Evolutionary conservation across 2,888 invertebrate species (phyloP), one percentile per base, ranked within the genome.

Genomic region (Ectemnius continuus): DNA sequence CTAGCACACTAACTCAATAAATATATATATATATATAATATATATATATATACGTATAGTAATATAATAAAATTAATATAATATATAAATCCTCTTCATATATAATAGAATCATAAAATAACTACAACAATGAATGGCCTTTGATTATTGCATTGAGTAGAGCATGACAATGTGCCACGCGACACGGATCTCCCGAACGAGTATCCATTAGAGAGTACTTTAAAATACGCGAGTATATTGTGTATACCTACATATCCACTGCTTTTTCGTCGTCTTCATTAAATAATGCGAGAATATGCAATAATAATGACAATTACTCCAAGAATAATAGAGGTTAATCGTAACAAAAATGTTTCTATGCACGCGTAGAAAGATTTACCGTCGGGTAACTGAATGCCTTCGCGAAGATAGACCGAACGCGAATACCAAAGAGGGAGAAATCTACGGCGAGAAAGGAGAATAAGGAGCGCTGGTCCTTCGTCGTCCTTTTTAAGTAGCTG

Each of bases 81-180:
- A 48, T 48, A 62, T 62, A 62, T 63, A 73, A 78, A 77, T 60
- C 58, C 20, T 47, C 20, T 46, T 28, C 14, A 66, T 20, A 28
- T 20, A 61, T 20, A 66, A 66, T 47, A 59, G 36, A 36, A 36
- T 8, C 45, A 26, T 63, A 74, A 62, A 85, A 83, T 79, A 82
- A 79, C 82, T 86, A 86, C 75, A 81, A 84, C 78, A 88, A 88
- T 85, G 85, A 88, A 89, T 90, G 88, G 88, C 88, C 88, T 88
- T 88, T 86, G 86, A 87, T 86, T 87, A 86, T 85, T 86, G 87
- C 88, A 86, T 87, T 86, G 88, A 88, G 84, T 86, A 83, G 84
- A 86, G 86, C 88, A 86, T 88, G 82, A 83, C 76, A 83, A 84
- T 83, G 83, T 84, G 86, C 81, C 80, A 86, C 77, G 83, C 81